These are phyloP conservation scores for Cotesia chilonis DNA, from an alignment of 1,140 invertebrate species.

Conservation along the genomic window DNA sequence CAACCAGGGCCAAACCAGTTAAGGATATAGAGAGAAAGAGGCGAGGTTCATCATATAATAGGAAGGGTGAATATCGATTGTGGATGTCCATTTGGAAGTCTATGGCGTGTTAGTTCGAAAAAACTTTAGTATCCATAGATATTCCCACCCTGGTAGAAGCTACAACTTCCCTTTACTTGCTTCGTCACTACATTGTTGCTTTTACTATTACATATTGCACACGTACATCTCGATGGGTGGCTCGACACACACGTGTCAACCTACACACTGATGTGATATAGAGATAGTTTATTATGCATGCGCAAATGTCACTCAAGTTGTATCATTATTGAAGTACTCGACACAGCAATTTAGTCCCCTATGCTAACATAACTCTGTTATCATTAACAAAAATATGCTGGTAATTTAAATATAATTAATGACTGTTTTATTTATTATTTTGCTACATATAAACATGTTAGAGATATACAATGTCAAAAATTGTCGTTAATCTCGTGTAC, in stretches of 20 bases:
- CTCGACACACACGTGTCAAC: not conserved
- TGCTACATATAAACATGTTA: not conserved
- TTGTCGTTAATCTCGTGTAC: too few species aligned
- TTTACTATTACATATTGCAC: too few species aligned
- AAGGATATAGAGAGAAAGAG: too few species aligned
- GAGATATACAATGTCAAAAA: too few species aligned
- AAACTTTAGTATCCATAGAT: too few species aligned
- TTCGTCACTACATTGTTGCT: too few species aligned
- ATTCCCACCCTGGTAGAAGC: not conserved
- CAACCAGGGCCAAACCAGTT: too few species aligned
- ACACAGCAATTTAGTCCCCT: not conserved
- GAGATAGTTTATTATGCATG: constrained; percentile 30
- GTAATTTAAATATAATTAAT: too few species aligned
- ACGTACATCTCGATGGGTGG: too few species aligned
- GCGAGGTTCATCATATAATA: not conserved
- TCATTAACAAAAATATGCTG: not conserved
- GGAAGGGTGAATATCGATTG: constrained; percentile 45
- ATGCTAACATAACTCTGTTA: not conserved
- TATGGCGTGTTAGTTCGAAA: not conserved
- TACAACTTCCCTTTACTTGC: not conserved
- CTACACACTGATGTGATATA: not conserved
- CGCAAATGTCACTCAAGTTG: constrained; percentile 21
- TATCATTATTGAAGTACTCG: constrained; percentile 15
- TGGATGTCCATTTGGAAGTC: constrained; percentile 29
- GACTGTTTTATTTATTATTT: constrained; percentile 1